Evolutionary conservation across 1,140 invertebrate species (phyloP).

Genomic region (Eciton burchellii): DNA sequence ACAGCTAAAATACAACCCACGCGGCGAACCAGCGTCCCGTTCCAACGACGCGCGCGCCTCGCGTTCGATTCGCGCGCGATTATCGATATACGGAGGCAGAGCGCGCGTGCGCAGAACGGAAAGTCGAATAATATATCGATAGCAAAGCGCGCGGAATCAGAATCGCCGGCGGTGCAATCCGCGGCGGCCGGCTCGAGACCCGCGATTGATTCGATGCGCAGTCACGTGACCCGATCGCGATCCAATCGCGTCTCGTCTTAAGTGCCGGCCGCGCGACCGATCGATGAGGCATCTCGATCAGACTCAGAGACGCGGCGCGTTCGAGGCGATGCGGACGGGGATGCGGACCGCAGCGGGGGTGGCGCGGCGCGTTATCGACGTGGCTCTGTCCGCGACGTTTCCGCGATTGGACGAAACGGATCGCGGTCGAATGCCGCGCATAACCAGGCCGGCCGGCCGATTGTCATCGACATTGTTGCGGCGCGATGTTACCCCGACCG

Average conservation of each 20-base stretch:
- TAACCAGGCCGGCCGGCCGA: background rate
- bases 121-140: too few relatives aligned
- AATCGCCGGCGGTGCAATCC: too few relatives aligned
- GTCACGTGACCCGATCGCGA: too few relatives aligned
- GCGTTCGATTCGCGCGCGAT: background rate
- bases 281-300: constrained; percentile 7
- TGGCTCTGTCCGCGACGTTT: background rate
- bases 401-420: constrained; percentile 34
- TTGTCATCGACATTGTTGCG: constrained; percentile 55
- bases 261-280: background rate
- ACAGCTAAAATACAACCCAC: background rate
- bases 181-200: too few relatives aligned
- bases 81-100: too few relatives aligned
- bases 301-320: too few relatives aligned
- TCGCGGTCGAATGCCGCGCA: constrained; percentile 43
- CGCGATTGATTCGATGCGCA: background rate
- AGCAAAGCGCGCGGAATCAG: too few relatives aligned
- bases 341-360: background rate
- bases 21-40: background rate
- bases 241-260: constrained; percentile 5
- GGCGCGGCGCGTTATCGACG: constrained; percentile 9
- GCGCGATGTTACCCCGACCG: constrained; percentile 1
- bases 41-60: background rate
- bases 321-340: background rate
- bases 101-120: too few relatives aligned